phyloP scores from a whole-genome alignment of 2,888 invertebrate genomes.

The Andrena camellia region DNA sequence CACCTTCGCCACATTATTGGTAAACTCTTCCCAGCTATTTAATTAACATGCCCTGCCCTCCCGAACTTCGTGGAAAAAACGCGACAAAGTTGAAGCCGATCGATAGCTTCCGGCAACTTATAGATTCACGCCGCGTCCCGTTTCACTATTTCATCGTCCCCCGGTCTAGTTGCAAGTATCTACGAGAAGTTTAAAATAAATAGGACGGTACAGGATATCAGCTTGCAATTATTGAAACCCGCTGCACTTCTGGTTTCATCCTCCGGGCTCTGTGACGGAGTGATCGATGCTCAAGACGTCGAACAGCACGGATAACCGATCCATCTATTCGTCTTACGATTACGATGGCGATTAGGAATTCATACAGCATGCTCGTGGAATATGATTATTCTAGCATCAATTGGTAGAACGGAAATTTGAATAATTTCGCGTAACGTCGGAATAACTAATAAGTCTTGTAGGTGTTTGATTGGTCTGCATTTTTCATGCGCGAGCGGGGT shows the following conservation, averaged over 20 bases:
- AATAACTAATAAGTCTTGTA: not conserved
- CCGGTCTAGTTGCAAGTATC: not conserved
- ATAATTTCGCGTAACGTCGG: slow-evolving; percentile 45
- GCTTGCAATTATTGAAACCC: slow-evolving; percentile 29
- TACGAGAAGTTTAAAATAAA: slow-evolving; percentile 15
- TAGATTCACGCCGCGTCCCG: slow-evolving; percentile 6
- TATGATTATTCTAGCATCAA: slow-evolving; percentile 36
- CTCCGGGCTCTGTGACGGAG: slow-evolving; percentile 16
- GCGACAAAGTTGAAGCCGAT: not conserved
- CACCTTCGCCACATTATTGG: slow-evolving; percentile 71
- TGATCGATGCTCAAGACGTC: slow-evolving; percentile 11
- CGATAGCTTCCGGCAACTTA: slow-evolving; percentile 11
- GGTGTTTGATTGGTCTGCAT: not conserved
- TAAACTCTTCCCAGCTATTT: slow-evolving; percentile 79
- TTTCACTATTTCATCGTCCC: not conserved
- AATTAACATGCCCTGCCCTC: slow-evolving; percentile 73
- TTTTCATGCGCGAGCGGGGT: not conserved
- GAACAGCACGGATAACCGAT: slow-evolving; percentile 40
- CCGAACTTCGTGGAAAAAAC: slow-evolving; percentile 31
- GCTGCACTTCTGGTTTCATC: slow-evolving; percentile 17
- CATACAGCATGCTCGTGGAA: slow-evolving; percentile 27
- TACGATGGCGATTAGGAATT: slow-evolving; percentile 44
- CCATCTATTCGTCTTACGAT: slow-evolving; percentile 22
- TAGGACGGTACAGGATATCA: slow-evolving; percentile 17
- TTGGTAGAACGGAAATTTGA: slow-evolving; percentile 46